Evolutionary conservation across 2,797 vertebrate genomes (phyloP), one percentile per base, ranked within the genome.

Genomic region (Malurus splendens): DNA sequence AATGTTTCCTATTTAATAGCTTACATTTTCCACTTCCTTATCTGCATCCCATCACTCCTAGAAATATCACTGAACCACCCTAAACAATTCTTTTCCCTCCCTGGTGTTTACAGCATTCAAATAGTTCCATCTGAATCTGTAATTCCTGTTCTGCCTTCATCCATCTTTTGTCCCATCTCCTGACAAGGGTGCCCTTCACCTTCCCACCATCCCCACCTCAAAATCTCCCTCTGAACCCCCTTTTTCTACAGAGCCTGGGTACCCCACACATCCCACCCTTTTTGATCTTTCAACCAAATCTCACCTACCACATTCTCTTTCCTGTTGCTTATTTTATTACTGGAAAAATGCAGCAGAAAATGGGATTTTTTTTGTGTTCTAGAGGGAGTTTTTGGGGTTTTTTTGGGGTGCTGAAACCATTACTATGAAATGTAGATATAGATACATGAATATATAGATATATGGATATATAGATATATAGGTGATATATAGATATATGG

Each of bases 21-120:
- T 94, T 87, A 89, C 56, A 84, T 95, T 94, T 95, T 94, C 95
- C 94, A 92, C 68, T 95, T 84, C 89, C 90, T 92, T 93, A 94
- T 95, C 94, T 95, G 89, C 66, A 38, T 91, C 95, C 75, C 90
- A 86, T 87, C 92, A 36, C 92, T 93, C 89, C 92, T 89, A 93
- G 77, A 89, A 93, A 95, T 67, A 90, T 76, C 88, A 61, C 38
- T 23, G 91, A 74, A 93, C 87, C 94, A 84, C 90, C 90, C 93
- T 86, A 93, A 94, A 95, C 90, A 89, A 90, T 94, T 56, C 67
- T 75, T 79, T 83, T 81, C 82, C 85, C 89, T 91, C 56, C 27
- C 60, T 91, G 57, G 14, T 95, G 90, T 93, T 90, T 90, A 91
- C 91, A 86, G 28, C 39, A 7, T 22, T 41, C 64, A 56, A 32